Percentiles rank a stretch among this genome's conserved stretches.
phyloP scores from a whole-genome alignment of 2,888 invertebrate genomes.

The Drosophila rubida region DNA sequence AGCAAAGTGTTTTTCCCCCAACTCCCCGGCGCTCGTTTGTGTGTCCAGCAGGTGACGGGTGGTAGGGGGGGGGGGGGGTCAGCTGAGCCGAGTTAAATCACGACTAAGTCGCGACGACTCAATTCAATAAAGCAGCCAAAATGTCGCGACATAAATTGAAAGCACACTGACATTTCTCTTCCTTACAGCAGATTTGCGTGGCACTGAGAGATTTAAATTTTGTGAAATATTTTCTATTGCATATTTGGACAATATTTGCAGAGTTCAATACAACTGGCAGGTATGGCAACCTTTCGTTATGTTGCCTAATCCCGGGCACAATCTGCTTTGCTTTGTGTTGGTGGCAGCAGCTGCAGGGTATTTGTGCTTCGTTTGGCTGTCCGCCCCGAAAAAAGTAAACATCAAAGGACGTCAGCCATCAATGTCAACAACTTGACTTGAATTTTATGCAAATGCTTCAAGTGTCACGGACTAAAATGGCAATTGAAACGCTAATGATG shows the following conservation, averaged over 20 bases:
- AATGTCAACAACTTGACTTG: slow-evolving; percentile 72
- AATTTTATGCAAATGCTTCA: slow-evolving; percentile 76
- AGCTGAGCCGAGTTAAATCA: slow-evolving; percentile 48
- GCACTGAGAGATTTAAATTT: too few relatives aligned
- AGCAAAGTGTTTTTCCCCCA: slow-evolving; percentile 57
- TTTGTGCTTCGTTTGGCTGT: slow-evolving; percentile 23
- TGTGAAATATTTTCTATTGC: neutral
- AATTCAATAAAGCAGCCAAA: slow-evolving; percentile 61
- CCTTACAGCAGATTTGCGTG: too few relatives aligned
- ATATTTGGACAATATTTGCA: neutral
- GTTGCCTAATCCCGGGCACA: slow-evolving; percentile 10
- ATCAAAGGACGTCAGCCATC: slow-evolving; percentile 63
- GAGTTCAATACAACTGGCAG: too few relatives aligned
- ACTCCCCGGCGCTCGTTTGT: slow-evolving; percentile 3
- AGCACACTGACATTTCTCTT: neutral
- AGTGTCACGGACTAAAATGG: slow-evolving; percentile 78
- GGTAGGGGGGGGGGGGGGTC: slow-evolving; percentile 4
- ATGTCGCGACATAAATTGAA: slow-evolving; percentile 37
- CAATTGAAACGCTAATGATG: slow-evolving; percentile 81
- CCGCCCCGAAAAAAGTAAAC: slow-evolving; percentile 47
- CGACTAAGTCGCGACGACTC: slow-evolving; percentile 50
- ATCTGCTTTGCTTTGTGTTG: slow-evolving; percentile 5
- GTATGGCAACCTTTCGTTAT: too few relatives aligned
- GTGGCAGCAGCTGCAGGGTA: slow-evolving; percentile 39
- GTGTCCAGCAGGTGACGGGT: slow-evolving; percentile 14